A percentile compares a stretch with the other conserved stretches of the same genome.
Conservation (phyloP, 2,113 vertebrate genomes). For the Pterocles burchelli region DNA sequence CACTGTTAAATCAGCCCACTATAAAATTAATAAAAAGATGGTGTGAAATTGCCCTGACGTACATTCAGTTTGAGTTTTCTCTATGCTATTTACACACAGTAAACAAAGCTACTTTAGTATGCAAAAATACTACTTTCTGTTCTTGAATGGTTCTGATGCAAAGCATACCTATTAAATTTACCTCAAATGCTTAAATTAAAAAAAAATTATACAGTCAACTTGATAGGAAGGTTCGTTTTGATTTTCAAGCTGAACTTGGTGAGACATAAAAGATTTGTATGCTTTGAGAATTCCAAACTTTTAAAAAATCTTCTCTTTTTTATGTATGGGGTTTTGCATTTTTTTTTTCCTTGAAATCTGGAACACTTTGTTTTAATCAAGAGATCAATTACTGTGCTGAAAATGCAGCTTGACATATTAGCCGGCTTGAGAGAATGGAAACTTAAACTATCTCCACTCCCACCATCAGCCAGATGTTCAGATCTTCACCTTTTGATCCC, state of each 20-base stretch:
- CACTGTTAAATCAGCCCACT: slow-evolving; percentile 25
- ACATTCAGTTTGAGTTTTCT: slow-evolving; percentile 7
- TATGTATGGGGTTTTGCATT: neutral
- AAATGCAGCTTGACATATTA: slow-evolving; percentile 24
- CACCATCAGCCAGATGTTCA: slow-evolving; percentile 39
- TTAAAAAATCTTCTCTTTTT: neutral
- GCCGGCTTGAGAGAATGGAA: slow-evolving; percentile 16
- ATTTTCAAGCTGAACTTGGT: neutral
- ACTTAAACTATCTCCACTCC: slow-evolving; percentile 26
- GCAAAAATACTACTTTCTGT: neutral
- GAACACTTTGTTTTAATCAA: slow-evolving; percentile 35
- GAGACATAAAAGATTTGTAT: neutral
- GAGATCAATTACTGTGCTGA: slow-evolving; percentile 15
- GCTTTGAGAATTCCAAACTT: neutral
- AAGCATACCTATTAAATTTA: neutral
- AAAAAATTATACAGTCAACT: neutral
- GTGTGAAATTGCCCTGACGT: neutral
- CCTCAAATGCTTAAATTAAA: neutral
- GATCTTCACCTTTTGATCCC: slow-evolving; percentile 37
- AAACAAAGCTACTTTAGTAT: slow-evolving; percentile 1
- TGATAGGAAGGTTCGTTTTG: neutral
- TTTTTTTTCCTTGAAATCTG: slow-evolving; percentile 3
- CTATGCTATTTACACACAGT: neutral
- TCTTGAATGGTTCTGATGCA: neutral
- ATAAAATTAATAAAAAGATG: slow-evolving; percentile 31